These are phyloP conservation scores for Branchellion lobata DNA, from an alignment of 2,888 invertebrate species.

Conservation along the genomic window DNA sequence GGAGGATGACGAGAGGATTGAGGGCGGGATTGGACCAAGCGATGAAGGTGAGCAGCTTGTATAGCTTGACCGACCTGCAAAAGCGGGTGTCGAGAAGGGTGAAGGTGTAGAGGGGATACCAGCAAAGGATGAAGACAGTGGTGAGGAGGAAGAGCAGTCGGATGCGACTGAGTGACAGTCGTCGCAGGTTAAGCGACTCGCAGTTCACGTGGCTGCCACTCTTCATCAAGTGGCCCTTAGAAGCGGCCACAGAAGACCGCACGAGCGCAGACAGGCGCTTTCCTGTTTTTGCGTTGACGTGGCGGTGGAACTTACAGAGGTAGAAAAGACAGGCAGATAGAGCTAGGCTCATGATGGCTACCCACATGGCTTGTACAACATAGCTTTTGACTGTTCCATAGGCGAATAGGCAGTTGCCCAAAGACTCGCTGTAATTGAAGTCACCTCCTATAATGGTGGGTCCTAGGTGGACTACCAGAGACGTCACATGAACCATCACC, in stretches of 20 bases:
- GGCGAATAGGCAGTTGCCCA: slow-evolving; percentile 73
- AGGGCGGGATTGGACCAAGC: slow-evolving; percentile 60
- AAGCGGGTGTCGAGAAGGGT: slow-evolving; percentile 67
- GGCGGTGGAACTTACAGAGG: slow-evolving; percentile 73
- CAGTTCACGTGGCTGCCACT: slow-evolving; percentile 8
- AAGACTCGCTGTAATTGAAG: slow-evolving; percentile 66
- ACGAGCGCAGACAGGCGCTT: slow-evolving; percentile 51
- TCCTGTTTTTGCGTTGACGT: slow-evolving; percentile 55
- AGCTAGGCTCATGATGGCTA: slow-evolving; percentile 82
- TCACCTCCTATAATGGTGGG: slow-evolving; percentile 61
- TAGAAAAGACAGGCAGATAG: slow-evolving; percentile 80
- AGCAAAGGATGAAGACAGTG: slow-evolving; percentile 74
- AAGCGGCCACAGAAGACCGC: slow-evolving; percentile 49
- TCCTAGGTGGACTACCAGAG: slow-evolving; percentile 84
- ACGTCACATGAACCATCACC: slow-evolving; percentile 90
- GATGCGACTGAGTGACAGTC: slow-evolving; percentile 49
- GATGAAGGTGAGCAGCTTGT: slow-evolving; percentile 60
- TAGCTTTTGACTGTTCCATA: slow-evolving; percentile 85
- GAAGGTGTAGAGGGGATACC: slow-evolving; percentile 85
- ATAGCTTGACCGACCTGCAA: slow-evolving; percentile 55
- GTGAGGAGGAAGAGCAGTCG: slow-evolving; percentile 55
- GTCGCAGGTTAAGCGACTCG: slow-evolving; percentile 44
- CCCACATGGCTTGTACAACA: slow-evolving; percentile 86
- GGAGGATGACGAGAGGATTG: slow-evolving; percentile 58
- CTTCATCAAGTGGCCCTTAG: slow-evolving; percentile 26